Base-by-base conservation (phyloP, 1,140 invertebrate genomes). In the Aphelinus certus region DNA sequence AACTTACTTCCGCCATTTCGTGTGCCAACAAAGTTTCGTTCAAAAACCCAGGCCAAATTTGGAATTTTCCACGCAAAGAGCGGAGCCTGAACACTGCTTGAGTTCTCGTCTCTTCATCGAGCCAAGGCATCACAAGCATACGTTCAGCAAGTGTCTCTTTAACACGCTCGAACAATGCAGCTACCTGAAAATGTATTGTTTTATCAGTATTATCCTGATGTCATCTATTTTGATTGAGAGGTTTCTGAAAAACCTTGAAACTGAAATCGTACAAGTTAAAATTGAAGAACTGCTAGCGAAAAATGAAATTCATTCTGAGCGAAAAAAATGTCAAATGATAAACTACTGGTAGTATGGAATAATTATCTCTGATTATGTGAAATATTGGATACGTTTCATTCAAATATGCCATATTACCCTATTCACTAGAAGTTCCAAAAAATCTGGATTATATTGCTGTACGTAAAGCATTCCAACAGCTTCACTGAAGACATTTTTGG, bases 81-180 rank as follows among this genome's bases (percentile, higher is more conserved):
- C 79, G 90, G 86, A 87, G 76, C 71, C 92, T 92, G 72, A 90
- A 87, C 77, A 90, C 82, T 10, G 91, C 92, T 45, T 89, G 88
- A 7, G 82, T 79, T 81, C 89, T 88, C 1, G 91, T 92, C 47
- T 88, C 85, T 42, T 90, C 86, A 78, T 93, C 92, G 72, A 93
- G 88, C 92, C 92, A 93, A n/a, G 88, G 85, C 62, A 91, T 89
- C 51, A 89, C 83, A 55, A 88, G 79, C 57, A 93, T 87, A 3
- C 91, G 85, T 9, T 89, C 85, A 53, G 90, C 88, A 71, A 93
- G 89, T 2, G 92, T 89, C 49, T 89, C 82, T 76, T 91, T 89
- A 45, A 93, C 88, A 48, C 89, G 88, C 55, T 89, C 84, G 75
- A 93, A 91, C 82, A 93, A 57, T 53, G 73, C 74, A 7, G 68